These are phyloP conservation scores for Endotricha flammealis DNA, from an alignment of 2,888 invertebrate genomes.

Conservation along the genomic window DNA sequence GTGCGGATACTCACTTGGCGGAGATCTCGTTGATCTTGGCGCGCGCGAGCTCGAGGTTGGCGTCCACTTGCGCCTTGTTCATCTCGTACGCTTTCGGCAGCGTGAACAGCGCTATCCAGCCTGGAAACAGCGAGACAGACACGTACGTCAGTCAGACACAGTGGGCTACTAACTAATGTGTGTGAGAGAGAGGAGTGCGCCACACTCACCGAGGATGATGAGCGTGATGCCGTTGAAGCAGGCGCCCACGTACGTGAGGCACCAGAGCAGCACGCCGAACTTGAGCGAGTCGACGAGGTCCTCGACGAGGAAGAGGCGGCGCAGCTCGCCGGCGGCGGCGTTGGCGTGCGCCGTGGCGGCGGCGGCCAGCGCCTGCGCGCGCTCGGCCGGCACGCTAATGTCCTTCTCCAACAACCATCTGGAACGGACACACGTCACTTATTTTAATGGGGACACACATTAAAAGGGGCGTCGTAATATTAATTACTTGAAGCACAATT, in stretches of 20 bases:
- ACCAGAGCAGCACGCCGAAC: conserved; percentile 97
- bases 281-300: conserved; percentile 97
- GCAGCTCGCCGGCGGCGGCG: conserved; percentile 87
- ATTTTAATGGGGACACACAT: no score
- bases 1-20: conserved; percentile 84
- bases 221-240: conserved; percentile 99
- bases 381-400: conserved; percentile 92
- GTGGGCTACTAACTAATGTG: neutral
- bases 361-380: conserved; percentile 92
- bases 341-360: conserved; percentile 92
- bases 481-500: no score
- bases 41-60: conserved; percentile 91
- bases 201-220: conserved; percentile 90
- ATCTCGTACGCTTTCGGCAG: conserved; percentile 97
- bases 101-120: conserved; percentile 94
- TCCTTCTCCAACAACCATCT: conserved; percentile 89
- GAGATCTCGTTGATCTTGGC: conserved; percentile 92
- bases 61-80: conserved; percentile 95
- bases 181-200: neutral
- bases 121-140: conserved; percentile 70
- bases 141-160: no score
- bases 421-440: conserved; percentile 24
- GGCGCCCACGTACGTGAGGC: conserved; percentile 97
- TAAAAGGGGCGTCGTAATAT: no score
- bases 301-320: conserved; percentile 95